A percentile compares a stretch with the other conserved stretches of the same genome.
These are phyloP conservation scores for Embiotoca jacksoni DNA, from an alignment of 2,113 vertebrate genomes.

Conservation along the genomic window DNA sequence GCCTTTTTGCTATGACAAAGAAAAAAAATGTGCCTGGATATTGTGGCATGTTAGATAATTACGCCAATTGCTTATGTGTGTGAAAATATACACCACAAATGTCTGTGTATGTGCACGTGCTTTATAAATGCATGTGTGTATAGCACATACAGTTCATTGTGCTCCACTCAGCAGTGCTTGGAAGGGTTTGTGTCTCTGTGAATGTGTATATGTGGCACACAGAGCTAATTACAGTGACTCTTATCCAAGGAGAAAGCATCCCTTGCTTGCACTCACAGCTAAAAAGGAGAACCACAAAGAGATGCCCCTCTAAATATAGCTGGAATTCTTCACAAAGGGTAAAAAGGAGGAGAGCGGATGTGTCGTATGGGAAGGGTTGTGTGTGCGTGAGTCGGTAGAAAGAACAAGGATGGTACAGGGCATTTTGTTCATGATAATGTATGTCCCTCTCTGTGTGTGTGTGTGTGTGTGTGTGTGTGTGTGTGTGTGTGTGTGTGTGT, in stretches of 20 bases:
- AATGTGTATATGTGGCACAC: constrained; percentile 4
- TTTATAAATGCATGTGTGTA: too few relatives aligned
- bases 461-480: background rate
- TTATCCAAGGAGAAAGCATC: constrained; percentile 6
- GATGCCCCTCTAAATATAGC: constrained; percentile 41
- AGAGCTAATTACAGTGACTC: constrained; percentile 19
- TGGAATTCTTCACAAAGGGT: constrained; percentile 21
- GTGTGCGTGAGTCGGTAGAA: background rate
- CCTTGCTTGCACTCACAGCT: background rate
- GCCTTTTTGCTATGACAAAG: constrained; percentile 2
- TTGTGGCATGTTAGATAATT: background rate
- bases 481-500: background rate
- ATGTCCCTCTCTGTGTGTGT: too few relatives aligned
- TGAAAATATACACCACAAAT: background rate
- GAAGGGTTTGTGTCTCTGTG: background rate
- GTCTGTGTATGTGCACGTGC: background rate
- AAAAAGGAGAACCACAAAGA: constrained; percentile 2
- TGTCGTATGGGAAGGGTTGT: background rate
- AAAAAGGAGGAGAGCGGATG: background rate
- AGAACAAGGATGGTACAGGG: background rate
- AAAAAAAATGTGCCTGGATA: background rate
- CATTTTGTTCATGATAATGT: background rate
- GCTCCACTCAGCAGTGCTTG: background rate
- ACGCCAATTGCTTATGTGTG: constrained; percentile 6
- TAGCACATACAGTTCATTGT: background rate